Base-by-base conservation (phyloP, 2,113 vertebrate species). In the Spizaetus ornatus region DNA sequence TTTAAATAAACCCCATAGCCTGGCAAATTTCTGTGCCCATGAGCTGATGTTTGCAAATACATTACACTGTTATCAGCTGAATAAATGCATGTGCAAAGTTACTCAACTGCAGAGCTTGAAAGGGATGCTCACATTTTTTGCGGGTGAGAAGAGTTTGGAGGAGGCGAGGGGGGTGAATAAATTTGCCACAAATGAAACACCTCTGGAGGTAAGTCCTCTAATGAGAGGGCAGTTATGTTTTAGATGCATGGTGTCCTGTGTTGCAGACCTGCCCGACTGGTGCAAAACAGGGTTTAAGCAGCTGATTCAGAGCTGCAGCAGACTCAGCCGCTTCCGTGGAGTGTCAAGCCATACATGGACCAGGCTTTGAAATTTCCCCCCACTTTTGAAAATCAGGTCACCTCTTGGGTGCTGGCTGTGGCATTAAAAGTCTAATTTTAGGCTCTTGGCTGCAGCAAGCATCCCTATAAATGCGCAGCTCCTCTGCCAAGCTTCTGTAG, bases 351-450 rank as follows among this genome's bases (percentile, higher is more conserved):
- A n/a, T 42, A 47, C 59, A 27, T n/a, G n/a, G 82, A 66, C 20
- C 53, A 77, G 62, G 58, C 40, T 90, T 77, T 67, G 87, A 93
- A 82, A 85, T 93, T 73, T 78, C 63, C n/a, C 45, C 52, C 38
- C 43, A 42, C 50, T 91, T 85, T 47, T 73, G 59, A 76, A 94
- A 95, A 96, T 38, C 86, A 95, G 84, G 84, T 95, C 84, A 86
- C 58, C 38, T 82, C 71, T 94, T 73, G 81, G 93, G 91, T 94
- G 74, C 84, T 89, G 59, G 69, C 61, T 43, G 71, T 82, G 53
- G 45, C 82, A 70, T 88, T 73, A 62, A 5, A 85, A 80, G 78
- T 85, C 94, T 97, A 89, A 95, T 85, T 95, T 96, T 91, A 95
- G 94, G 84, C 42, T 80, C 42, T 48, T 76, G 82, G 81, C 93